Evolutionary conservation across 2,888 invertebrate species (phyloP), one percentile per base, ranked within the genome.

Genomic region (Agriotes lineatus): DNA sequence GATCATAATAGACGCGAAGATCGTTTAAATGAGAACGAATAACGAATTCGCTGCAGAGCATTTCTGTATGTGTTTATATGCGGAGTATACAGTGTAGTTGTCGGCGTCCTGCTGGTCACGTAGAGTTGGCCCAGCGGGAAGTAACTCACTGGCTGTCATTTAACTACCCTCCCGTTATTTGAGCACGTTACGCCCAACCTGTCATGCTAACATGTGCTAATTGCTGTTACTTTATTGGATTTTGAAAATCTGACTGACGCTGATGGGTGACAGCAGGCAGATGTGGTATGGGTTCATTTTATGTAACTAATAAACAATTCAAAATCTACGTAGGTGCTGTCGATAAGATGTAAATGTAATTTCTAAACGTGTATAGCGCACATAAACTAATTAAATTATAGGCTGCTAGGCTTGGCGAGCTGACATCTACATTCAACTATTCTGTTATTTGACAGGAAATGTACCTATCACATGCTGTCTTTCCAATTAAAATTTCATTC

Each of bases 141-240:
- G 69, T 65, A 71, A 72, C 67, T 69, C 57, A 66, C 66, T 69
- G 39, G 67, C 74, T 76, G 74, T 74, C 75, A 74, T 72, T 74
- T 74, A 76, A 74, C 74, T 72, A 72, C 61, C 72, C 72, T 65
- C 63, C 60, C 60, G 67, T 58, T 69, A 72, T 64, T 68, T 59
- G 63, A 68, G 22, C 39, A 25, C 59, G 63, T 64, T 64, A 63
- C 68, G 52, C 59, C 59, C 59, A 58, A 59, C 58, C 62, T 67
- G 57, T 63, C 70, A 67, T 67, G 70, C 70, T 73, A 74, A 75
- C 75, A 75, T 75, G 75, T 74, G 74, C 75, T 77, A 77, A 77
- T 77, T 77, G 75, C 74, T 73, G 75, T 74, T 72, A 74, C 75
- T 56, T 61, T 61, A 67, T 67, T 71, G 73, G 72, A 75, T 73